These are phyloP conservation scores for Tupiocoris notatus DNA, from an alignment of 2,888 invertebrate genomes.

Conservation along the genomic window DNA sequence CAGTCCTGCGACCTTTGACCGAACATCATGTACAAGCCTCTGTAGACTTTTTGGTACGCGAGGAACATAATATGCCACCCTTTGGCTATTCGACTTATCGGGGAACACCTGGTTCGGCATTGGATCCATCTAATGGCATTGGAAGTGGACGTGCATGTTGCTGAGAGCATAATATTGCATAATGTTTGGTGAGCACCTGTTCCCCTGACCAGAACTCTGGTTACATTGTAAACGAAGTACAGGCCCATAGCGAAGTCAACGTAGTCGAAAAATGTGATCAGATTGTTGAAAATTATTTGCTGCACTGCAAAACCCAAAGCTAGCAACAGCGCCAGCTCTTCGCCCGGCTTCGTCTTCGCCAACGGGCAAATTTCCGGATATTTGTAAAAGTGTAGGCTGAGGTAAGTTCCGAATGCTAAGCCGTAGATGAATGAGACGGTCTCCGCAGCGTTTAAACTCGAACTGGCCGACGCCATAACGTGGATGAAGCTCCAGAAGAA, in stretches of 20 bases:
- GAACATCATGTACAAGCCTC: conserved; percentile 11
- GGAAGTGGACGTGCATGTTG: not conserved
- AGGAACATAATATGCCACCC: not conserved
- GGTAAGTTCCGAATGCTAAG: conserved; percentile 4
- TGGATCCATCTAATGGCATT: not conserved
- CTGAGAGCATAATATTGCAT: not conserved
- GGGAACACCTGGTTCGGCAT: no score
- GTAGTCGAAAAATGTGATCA: not conserved
- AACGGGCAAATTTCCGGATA: conserved; percentile 1
- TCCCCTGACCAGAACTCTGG: not conserved
- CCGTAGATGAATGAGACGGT: conserved; percentile 10
- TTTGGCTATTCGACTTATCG: no score
- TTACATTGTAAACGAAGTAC: conserved; percentile 6
- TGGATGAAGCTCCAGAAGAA: conserved; percentile 12
- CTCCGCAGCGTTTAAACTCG: not conserved
- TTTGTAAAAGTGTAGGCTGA: conserved; percentile 6
- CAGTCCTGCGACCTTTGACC: not conserved
- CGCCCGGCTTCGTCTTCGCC: not conserved
- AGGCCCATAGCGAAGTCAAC: not conserved
- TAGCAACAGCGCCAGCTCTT: conserved; percentile 9
- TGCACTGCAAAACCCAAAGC: conserved; percentile 13
- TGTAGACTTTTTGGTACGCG: conserved; percentile 14
- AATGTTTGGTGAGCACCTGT: conserved; percentile 11
- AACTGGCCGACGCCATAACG: not conserved
- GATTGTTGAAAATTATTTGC: conserved; percentile 18